These are phyloP conservation scores for Morone saxatilis DNA, from an alignment of 2,113 vertebrate species.

Conservation along the genomic window DNA sequence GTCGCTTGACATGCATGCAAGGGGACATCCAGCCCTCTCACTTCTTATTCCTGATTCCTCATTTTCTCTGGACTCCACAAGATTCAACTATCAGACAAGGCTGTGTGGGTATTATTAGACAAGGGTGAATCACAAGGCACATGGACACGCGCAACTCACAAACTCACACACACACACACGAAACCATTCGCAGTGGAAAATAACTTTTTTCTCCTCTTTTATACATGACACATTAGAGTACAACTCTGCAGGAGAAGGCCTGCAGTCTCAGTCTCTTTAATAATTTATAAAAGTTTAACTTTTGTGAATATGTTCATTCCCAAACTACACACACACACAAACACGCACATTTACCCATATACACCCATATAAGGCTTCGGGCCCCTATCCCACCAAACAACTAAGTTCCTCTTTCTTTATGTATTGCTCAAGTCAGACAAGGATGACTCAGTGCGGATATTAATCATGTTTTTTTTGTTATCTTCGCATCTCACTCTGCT, in stretches of 20 bases:
- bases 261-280: background rate
- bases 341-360: constrained; percentile 21
- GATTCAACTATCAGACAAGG: constrained; percentile 66
- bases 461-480: constrained; percentile 71
- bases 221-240: background rate
- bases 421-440: constrained; percentile 85
- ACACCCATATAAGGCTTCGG: constrained; percentile 61
- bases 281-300: background rate
- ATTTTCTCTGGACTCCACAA: constrained; percentile 80
- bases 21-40: constrained; percentile 85
- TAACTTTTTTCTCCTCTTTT: background rate
- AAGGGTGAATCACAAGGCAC: constrained; percentile 73
- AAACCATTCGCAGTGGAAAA: constrained; percentile 12
- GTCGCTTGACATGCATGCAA: constrained; percentile 64
- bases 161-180: background rate
- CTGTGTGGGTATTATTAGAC: constrained; percentile 74
- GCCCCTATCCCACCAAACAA: constrained; percentile 67
- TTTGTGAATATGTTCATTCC: background rate
- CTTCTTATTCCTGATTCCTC: constrained; percentile 90
- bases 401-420: constrained; percentile 86
- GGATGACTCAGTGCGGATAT: constrained; percentile 85
- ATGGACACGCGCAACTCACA: constrained; percentile 21
- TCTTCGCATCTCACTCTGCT: constrained; percentile 63
- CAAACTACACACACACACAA: constrained; percentile 34
- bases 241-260: background rate